A percentile compares a stretch with the other conserved stretches of the same genome.
phyloP scores from a whole-genome alignment of 2,797 vertebrate genomes.

The Acipenser transmontanus region DNA sequence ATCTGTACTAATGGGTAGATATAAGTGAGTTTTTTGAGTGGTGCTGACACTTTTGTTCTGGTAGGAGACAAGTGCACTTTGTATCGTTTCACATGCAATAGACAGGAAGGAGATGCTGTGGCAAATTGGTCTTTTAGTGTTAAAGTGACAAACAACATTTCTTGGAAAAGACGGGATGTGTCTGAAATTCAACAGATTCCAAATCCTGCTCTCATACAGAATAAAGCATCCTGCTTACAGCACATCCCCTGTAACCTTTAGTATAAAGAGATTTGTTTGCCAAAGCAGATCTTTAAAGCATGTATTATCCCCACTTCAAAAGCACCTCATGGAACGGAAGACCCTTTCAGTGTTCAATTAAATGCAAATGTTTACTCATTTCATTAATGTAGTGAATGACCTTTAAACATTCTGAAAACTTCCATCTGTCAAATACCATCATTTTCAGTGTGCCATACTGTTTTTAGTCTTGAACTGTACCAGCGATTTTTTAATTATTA shows the following conservation, averaged over 20 bases:
- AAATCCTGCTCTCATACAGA: not conserved
- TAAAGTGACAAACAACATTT: not conserved
- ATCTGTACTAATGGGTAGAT: no score
- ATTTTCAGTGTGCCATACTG: no score
- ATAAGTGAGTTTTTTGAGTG: no score
- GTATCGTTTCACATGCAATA: no score
- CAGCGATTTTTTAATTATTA: no score
- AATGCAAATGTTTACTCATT: conserved; percentile 10
- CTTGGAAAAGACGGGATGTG: not conserved
- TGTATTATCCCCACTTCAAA: conserved; percentile 6
- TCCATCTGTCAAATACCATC: not conserved
- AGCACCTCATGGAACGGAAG: conserved; percentile 3
- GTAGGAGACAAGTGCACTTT: no score
- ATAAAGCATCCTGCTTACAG: not conserved
- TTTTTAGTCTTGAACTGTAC: no score
- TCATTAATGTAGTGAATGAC: conserved; percentile 12
- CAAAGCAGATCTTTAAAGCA: conserved; percentile 2
- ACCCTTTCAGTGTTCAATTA: conserved; percentile 11
- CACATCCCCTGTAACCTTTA: not conserved
- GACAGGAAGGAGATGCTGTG: no score
- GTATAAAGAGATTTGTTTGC: not conserved
- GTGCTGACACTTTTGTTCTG: no score
- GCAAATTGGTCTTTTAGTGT: no score
- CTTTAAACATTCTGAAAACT: not conserved
- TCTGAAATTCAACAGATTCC: not conserved